Conservation (phyloP, 2,888 invertebrate genomes). For the Pasiphila rectangulata region DNA sequence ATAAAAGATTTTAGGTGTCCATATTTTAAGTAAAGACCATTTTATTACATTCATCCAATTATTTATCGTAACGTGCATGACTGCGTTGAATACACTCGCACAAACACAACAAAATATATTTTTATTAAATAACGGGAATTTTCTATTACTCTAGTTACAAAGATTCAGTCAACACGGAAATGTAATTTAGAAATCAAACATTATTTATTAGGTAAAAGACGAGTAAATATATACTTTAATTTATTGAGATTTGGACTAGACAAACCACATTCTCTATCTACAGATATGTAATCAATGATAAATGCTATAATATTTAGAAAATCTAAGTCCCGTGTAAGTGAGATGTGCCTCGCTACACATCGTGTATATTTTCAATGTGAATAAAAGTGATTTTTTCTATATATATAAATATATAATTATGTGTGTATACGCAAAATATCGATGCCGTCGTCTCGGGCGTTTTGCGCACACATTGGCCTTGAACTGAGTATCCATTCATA, state of each 20-base stretch:
- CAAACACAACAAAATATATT: slow-evolving; percentile 33
- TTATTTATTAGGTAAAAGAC: slow-evolving; percentile 60
- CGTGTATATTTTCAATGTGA: slow-evolving; percentile 62
- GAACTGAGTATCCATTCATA: no score
- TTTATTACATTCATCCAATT: neutral
- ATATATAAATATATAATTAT: neutral
- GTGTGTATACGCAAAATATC: no score
- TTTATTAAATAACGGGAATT: slow-evolving; percentile 38
- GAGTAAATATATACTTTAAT: slow-evolving; percentile 71
- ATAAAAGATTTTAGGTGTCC: no score
- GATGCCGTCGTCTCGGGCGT: no score
- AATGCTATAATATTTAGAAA: slow-evolving; percentile 73
- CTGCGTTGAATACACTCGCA: slow-evolving; percentile 55
- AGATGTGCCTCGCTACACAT: slow-evolving; percentile 66
- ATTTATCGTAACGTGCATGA: slow-evolving; percentile 37
- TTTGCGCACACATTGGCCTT: no score
- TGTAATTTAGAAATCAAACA: slow-evolving; percentile 58
- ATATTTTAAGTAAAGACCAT: no score
- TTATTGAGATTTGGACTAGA: slow-evolving; percentile 79
- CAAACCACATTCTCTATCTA: slow-evolving; percentile 79
- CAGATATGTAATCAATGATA: slow-evolving; percentile 81
- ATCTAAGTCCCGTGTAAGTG: slow-evolving; percentile 70
- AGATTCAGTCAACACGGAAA: slow-evolving; percentile 74
- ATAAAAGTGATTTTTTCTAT: neutral
- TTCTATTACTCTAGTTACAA: slow-evolving; percentile 58